A percentile compares a stretch with the other conserved stretches of the same genome.
Evolutionary conservation across 2,888 invertebrate genomes (phyloP).

Genomic region (Odontomyia ornata): DNA sequence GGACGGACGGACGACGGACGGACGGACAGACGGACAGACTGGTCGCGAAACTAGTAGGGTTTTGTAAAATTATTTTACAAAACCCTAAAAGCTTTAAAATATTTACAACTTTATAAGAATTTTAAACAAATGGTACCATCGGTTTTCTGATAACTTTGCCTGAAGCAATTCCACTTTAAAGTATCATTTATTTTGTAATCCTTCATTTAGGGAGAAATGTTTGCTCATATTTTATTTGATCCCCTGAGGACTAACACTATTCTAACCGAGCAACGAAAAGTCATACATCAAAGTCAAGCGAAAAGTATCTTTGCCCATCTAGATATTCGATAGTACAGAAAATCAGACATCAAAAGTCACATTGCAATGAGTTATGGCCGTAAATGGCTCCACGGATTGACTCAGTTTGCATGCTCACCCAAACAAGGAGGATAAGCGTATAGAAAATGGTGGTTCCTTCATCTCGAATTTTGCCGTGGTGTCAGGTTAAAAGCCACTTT

Average conservation of each 20-base stretch:
- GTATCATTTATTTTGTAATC: not conserved
- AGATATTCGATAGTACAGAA: slow-evolving; percentile 36
- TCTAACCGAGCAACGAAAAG: not conserved
- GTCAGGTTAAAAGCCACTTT: slow-evolving; percentile 43
- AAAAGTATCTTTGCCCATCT: slow-evolving; percentile 21
- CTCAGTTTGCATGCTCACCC: not conserved
- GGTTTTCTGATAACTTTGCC: no score
- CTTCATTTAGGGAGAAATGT: not conserved
- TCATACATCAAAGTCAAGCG: slow-evolving; percentile 27
- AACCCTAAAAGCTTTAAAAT: no score
- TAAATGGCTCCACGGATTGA: slow-evolving; percentile 2
- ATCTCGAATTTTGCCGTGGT: slow-evolving; percentile 32
- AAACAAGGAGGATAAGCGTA: slow-evolving; percentile 13
- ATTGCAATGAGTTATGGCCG: slow-evolving; percentile 31
- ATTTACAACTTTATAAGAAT: no score
- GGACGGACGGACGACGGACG: no score
- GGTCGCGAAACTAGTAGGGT: no score
- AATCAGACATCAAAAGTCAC: slow-evolving; percentile 38
- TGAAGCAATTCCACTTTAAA: not conserved
- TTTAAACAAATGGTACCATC: no score
- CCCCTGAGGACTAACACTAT: not conserved
- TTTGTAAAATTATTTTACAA: no score
- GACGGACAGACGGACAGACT: no score
- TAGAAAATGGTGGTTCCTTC: slow-evolving; percentile 6
- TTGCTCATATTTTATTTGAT: slow-evolving; percentile 9